Evolutionary conservation across 2,888 invertebrate species (phyloP).

Genomic region (Phengaris arion): DNA sequence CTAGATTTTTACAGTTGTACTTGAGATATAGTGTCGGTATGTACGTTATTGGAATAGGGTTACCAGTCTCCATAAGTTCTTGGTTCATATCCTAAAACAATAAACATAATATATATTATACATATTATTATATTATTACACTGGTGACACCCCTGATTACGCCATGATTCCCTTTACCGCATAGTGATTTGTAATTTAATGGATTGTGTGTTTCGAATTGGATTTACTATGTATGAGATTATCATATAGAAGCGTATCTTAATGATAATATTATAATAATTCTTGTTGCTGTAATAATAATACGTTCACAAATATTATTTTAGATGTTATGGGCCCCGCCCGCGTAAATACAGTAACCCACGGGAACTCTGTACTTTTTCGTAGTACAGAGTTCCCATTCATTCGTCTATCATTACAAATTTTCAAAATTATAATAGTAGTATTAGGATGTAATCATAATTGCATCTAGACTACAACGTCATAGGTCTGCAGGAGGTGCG

Average conservation of each 20-base stretch:
- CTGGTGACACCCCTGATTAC: neutral
- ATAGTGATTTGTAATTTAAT: constrained; percentile 64
- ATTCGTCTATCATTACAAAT: too few species aligned
- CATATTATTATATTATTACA: neutral
- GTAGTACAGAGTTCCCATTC: too few species aligned
- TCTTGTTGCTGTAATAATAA: constrained; percentile 1
- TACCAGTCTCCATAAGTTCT: neutral
- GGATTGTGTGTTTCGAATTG: constrained; percentile 49
- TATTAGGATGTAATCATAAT: too few species aligned
- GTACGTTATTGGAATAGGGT: neutral
- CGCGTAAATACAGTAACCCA: too few species aligned
- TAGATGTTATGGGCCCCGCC: neutral
- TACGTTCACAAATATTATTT: neutral
- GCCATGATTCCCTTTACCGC: constrained; percentile 22
- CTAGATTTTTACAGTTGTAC: neutral
- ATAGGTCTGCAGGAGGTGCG: too few species aligned
- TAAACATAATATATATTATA: neutral
- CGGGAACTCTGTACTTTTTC: too few species aligned
- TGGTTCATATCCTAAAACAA: neutral
- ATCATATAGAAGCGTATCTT: constrained; percentile 5
- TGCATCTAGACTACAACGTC: too few species aligned
- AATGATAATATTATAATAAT: neutral
- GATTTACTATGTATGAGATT: constrained; percentile 16
- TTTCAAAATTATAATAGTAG: too few species aligned
- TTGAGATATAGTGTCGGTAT: neutral